Evolutionary conservation across 2,113 vertebrate genomes (phyloP).

Genomic region (Tor tambroides): DNA sequence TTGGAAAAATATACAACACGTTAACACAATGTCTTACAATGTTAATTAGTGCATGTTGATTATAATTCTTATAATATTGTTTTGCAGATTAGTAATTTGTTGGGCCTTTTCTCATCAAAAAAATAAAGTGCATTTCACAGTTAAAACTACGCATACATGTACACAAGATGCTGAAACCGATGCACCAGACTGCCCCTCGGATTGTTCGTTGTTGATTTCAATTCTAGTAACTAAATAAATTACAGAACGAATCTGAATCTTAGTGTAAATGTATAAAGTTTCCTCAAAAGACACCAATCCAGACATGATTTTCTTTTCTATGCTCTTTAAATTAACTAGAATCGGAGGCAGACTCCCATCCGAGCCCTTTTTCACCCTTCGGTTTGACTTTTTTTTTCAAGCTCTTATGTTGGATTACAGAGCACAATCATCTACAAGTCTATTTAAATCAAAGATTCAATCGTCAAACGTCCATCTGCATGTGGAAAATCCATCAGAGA

Average conservation of each 20-base stretch:
- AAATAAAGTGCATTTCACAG: slow-evolving; percentile 86
- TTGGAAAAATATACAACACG: slow-evolving; percentile 84
- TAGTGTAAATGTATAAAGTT: slow-evolving; percentile 20
- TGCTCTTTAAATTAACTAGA: slow-evolving; percentile 7
- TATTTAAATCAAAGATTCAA: slow-evolving; percentile 27
- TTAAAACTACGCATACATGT: slow-evolving; percentile 76
- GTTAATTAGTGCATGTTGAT: slow-evolving; percentile 81
- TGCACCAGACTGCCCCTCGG: slow-evolving; percentile 30
- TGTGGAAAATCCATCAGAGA: slow-evolving; percentile 17
- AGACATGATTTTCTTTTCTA: background rate
- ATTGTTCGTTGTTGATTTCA: slow-evolving; percentile 34
- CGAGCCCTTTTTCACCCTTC: slow-evolving; percentile 15
- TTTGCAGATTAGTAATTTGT: slow-evolving; percentile 79
- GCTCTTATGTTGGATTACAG: slow-evolving; percentile 46
- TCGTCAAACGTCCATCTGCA: background rate
- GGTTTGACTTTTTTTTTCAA: background rate
- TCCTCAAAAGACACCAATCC: background rate
- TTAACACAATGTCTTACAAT: slow-evolving; percentile 76
- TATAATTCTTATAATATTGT: slow-evolving; percentile 75
- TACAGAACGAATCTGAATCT: background rate
- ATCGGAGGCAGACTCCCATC: background rate
- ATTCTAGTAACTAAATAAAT: slow-evolving; percentile 17
- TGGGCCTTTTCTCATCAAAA: slow-evolving; percentile 78
- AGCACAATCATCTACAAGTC: slow-evolving; percentile 53
- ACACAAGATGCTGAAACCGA: slow-evolving; percentile 76